Percentiles rank a stretch among this genome's conserved stretches.
phyloP scores from a whole-genome alignment of 2,888 invertebrate genomes.

The Parapristionchus giblindavisi region DNA sequence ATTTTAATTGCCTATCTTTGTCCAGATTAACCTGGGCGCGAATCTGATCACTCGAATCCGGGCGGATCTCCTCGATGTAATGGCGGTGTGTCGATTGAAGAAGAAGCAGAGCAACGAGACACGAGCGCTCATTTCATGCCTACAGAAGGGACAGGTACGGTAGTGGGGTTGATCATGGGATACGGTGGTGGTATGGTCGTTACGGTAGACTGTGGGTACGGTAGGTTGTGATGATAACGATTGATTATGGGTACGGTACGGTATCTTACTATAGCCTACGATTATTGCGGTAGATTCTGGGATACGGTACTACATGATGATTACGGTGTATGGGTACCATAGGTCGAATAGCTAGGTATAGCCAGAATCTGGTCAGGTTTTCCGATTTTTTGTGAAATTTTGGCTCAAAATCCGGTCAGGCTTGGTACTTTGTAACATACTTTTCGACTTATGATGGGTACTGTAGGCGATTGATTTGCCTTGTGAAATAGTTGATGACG shows the following conservation, averaged over 20 bases:
- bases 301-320: background rate
- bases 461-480: too few relatives aligned
- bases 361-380: too few relatives aligned
- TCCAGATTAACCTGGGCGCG: conserved; percentile 78
- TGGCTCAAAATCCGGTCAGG: too few relatives aligned
- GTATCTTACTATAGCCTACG: background rate
- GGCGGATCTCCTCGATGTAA: conserved; percentile 83
- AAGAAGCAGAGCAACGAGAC: conserved; percentile 99
- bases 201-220: background rate
- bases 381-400: too few relatives aligned
- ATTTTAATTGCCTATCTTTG: too few relatives aligned
- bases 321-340: too few relatives aligned
- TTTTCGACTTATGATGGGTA: too few relatives aligned
- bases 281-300: too few relatives aligned
- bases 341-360: too few relatives aligned
- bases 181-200: background rate
- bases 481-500: too few relatives aligned
- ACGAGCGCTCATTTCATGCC: conserved; percentile 88
- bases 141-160: conserved; percentile 80
- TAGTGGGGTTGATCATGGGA: background rate
- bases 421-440: too few relatives aligned
- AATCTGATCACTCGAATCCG: conserved; percentile 87
- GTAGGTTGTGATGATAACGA: background rate
- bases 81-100: conserved; percentile 89
- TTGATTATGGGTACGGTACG: too few relatives aligned